These are phyloP conservation scores for Xestia sexstrigata DNA, from an alignment of 2,888 invertebrate genomes.

Conservation along the genomic window DNA sequence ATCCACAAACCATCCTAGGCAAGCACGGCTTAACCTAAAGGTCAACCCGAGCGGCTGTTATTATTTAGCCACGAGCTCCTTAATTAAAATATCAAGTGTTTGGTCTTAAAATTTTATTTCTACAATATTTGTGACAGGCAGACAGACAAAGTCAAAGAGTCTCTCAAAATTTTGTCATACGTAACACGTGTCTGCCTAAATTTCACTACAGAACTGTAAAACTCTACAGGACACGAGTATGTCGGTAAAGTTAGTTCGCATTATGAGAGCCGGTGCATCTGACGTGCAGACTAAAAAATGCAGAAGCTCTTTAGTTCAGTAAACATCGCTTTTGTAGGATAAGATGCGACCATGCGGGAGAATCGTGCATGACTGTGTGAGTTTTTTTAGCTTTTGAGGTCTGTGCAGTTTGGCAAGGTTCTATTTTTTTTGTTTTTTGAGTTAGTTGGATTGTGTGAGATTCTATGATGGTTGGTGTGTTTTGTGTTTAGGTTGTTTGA, in stretches of 20 bases:
- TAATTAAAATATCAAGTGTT: neutral
- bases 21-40: too few species aligned
- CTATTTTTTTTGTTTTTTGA: conserved; percentile 3
- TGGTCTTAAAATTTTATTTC: neutral
- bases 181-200: neutral
- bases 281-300: conserved; percentile 82
- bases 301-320: conserved; percentile 87
- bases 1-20: too few species aligned
- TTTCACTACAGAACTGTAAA: conserved; percentile 1
- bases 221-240: conserved; percentile 5
- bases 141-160: neutral
- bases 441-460: neutral
- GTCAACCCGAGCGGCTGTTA: too few species aligned
- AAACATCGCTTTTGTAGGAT: conserved; percentile 84
- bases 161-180: neutral
- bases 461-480: neutral
- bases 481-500: conserved; percentile 3
- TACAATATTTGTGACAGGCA: neutral
- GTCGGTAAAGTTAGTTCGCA: conserved; percentile 22
- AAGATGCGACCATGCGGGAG: conserved; percentile 71
- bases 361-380: conserved; percentile 33
- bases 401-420: conserved; percentile 13
- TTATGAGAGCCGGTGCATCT: conserved; percentile 68
- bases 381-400: conserved; percentile 43
- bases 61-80: too few species aligned